phyloP scores from a whole-genome alignment of 1,140 invertebrate genomes.

The Drosophila watanabei region DNA sequence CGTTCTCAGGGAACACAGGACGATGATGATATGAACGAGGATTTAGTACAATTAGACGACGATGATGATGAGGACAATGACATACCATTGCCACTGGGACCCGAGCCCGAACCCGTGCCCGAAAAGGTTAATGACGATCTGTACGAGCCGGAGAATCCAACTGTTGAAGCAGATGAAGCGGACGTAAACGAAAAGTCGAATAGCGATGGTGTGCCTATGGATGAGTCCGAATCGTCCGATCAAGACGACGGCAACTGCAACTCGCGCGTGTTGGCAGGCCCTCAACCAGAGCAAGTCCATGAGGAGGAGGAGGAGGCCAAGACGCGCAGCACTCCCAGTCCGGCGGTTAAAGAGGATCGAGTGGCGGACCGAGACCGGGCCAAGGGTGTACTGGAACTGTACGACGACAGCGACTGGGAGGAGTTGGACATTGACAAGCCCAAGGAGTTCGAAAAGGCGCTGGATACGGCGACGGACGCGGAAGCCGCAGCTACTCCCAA shows the following conservation, averaged over 20 bases:
- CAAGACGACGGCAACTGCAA: neutral
- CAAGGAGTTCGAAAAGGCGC: conserved; percentile 74
- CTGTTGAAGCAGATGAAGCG: conserved; percentile 57
- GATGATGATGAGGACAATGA: conserved; percentile 74
- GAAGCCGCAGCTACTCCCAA: conserved; percentile 1
- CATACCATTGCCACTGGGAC: conserved; percentile 78
- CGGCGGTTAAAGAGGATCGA: conserved; percentile 48
- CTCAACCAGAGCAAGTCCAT: neutral
- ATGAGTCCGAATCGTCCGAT: conserved; percentile 11
- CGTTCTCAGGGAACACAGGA: conserved; percentile 63
- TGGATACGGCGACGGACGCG: conserved; percentile 17
- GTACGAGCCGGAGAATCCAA: conserved; percentile 82
- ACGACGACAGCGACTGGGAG: conserved; percentile 85
- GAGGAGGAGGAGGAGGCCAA: conserved; percentile 49
- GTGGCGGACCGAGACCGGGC: conserved; percentile 49
- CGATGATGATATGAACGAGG: conserved; percentile 84
- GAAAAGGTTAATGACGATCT: conserved; percentile 40
- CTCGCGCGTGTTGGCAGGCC: neutral
- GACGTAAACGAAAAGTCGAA: conserved; percentile 10
- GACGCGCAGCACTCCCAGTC: conserved; percentile 61
- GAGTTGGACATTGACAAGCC: conserved; percentile 80
- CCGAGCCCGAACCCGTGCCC: conserved; percentile 23
- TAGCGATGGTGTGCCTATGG: conserved; percentile 23
- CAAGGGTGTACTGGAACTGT: conserved; percentile 81
- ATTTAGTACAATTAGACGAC: conserved; percentile 86